phyloP scores from a whole-genome alignment of 2,888 invertebrate genomes.

The Rotaria sp. region DNA sequence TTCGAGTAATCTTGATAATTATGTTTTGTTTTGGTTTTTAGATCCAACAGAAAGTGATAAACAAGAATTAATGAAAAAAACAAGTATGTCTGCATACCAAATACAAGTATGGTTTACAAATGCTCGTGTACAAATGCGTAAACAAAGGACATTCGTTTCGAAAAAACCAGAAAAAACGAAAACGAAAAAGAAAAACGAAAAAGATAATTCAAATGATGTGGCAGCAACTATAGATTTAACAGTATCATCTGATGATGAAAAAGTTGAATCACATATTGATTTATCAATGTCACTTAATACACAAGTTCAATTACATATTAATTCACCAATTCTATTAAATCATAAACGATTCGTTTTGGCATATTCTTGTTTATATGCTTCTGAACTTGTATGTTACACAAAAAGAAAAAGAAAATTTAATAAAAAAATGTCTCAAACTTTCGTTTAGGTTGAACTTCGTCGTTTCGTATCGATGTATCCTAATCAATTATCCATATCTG shows the following conservation, averaged over 20 bases:
- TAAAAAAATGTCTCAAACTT: neutral
- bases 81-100: neutral
- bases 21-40: neutral
- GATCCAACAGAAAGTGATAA: neutral
- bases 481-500: neutral
- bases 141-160: neutral
- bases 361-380: neutral
- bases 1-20: no score
- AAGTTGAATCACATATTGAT: neutral
- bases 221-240: neutral
- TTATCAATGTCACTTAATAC: no score
- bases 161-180: neutral
- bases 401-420: neutral
- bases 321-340: no score
- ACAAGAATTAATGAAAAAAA: neutral
- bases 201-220: neutral
- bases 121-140: neutral
- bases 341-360: neutral
- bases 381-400: neutral
- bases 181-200: neutral
- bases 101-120: neutral
- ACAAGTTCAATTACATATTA: no score
- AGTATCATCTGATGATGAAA: neutral
- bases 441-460: neutral
- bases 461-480: neutral